phyloP scores from a whole-genome alignment of 2,888 invertebrate species.

The Drosophila vallismaia region DNA sequence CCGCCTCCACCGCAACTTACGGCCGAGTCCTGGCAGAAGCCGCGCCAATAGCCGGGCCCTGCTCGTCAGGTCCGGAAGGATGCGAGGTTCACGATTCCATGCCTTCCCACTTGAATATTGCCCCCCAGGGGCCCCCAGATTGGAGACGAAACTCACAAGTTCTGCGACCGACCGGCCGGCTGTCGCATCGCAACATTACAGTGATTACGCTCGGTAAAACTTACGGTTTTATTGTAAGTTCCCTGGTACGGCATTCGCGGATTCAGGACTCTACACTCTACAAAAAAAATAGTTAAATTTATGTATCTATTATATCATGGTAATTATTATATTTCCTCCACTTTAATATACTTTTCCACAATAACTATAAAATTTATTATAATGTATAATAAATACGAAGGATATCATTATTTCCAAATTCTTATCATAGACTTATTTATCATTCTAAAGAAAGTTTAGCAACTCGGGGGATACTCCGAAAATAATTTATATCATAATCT shows the following conservation, averaged over 20 bases:
- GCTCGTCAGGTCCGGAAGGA: slow-evolving; percentile 49
- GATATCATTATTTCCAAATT: too few species aligned
- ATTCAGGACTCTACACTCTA: neutral
- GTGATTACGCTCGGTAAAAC: slow-evolving; percentile 77
- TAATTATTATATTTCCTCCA: too few species aligned
- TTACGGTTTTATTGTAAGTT: slow-evolving; percentile 71
- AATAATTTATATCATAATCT: too few species aligned
- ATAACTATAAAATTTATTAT: too few species aligned
- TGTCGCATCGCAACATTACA: slow-evolving; percentile 66
- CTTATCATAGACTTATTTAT: too few species aligned
- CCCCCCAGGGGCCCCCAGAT: slow-evolving; percentile 59
- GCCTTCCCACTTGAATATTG: slow-evolving; percentile 55
- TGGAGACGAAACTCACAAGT: slow-evolving; percentile 60
- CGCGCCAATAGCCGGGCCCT: slow-evolving; percentile 71
- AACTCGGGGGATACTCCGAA: too few species aligned
- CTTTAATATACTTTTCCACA: too few species aligned
- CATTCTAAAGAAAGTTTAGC: too few species aligned
- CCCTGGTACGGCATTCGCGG: slow-evolving; percentile 2
- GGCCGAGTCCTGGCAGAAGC: neutral
- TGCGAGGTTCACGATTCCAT: slow-evolving; percentile 72
- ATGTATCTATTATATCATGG: too few species aligned
- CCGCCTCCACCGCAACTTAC: slow-evolving; percentile 19
- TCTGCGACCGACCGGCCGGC: slow-evolving; percentile 57
- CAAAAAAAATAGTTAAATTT: neutral
- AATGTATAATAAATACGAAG: too few species aligned